Evolutionary conservation across 2,113 vertebrate species (phyloP).

Genomic region (Hyperoodon ampullatus): DNA sequence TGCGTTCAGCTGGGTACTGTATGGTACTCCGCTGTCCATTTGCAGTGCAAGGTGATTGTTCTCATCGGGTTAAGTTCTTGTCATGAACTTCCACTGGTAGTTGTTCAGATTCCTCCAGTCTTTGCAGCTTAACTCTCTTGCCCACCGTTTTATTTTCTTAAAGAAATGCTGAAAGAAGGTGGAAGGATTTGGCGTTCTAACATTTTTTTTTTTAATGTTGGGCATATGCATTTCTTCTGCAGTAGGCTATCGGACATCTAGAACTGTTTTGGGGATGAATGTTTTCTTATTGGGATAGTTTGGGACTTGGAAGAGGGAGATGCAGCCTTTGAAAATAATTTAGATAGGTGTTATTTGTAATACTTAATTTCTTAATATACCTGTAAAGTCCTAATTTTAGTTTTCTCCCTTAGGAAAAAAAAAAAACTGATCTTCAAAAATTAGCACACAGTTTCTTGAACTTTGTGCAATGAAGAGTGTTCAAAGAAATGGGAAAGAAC

Average conservation of each 20-base stretch:
- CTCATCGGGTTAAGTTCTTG: background rate
- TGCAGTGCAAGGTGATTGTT: background rate
- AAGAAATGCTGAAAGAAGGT: background rate
- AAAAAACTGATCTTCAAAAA: background rate
- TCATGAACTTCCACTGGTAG: background rate
- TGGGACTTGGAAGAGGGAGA: background rate
- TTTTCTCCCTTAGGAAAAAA: background rate
- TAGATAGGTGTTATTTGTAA: background rate
- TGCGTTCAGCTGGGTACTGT: fast-evolving
- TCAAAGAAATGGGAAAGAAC: background rate
- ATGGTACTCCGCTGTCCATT: background rate
- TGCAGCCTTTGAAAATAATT: background rate
- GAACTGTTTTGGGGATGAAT: background rate
- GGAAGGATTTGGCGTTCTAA: background rate
- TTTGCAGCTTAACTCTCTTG: background rate
- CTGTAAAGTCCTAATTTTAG: background rate
- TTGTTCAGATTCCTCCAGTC: background rate
- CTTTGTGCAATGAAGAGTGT: background rate
- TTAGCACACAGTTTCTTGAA: background rate
- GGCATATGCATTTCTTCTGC: background rate
- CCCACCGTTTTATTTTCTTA: background rate
- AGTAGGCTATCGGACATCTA: background rate
- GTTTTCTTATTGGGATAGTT: background rate
- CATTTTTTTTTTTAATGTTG: background rate
- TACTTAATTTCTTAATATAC: background rate